Evolutionary conservation across 64 coral and sea anemone genomes (phyloP), one percentile per base, ranked within the genome.

Genomic region (Porites australiensis): DNA sequence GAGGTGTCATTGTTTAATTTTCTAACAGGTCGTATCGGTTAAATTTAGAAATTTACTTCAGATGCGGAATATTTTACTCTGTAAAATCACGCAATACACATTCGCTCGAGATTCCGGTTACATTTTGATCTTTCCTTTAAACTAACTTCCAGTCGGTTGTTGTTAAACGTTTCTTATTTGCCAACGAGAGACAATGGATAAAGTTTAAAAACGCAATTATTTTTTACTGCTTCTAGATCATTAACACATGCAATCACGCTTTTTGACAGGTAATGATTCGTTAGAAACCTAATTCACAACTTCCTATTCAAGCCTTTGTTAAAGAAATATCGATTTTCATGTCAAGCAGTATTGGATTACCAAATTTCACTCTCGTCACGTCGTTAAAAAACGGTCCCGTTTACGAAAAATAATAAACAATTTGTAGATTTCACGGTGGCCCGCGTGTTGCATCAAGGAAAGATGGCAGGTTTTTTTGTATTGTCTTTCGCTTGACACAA

Each of bases 1-100:
- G 63, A 68, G 8, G 81, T 84, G 13, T 15, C 19, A 21, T 68
- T 69, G 81, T 68, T 84, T 84, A 37, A 37, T 37, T 37, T 37
- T 45, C 45, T 4, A 8, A 20, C 6, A 6, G 62, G 45, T 52
- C 43, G 73, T 37, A 50, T 5, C 8, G 45, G 44, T 69, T 84
- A 67, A 84, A 68, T 84, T 84, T 84, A 84, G 81, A 84, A 65
- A 69, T 48, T 84, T 68, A 84, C 52, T 68, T 84, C 63, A 50
- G 22, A 11, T 46, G 64, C 23, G 6, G 12, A 11, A 64, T 66
- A 52, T 15, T n/a, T 2, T 44, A 18, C 73, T 50, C 44, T 16
- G 49, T 75, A 11, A 59, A 5, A 45, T 18, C 46, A 68, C 63
- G 50, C 81, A 37, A 49, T 50, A 16, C 45, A 46, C 48, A 69